phyloP scores from a whole-genome alignment of 2,113 vertebrate genomes.

The Etia nguti region DNA sequence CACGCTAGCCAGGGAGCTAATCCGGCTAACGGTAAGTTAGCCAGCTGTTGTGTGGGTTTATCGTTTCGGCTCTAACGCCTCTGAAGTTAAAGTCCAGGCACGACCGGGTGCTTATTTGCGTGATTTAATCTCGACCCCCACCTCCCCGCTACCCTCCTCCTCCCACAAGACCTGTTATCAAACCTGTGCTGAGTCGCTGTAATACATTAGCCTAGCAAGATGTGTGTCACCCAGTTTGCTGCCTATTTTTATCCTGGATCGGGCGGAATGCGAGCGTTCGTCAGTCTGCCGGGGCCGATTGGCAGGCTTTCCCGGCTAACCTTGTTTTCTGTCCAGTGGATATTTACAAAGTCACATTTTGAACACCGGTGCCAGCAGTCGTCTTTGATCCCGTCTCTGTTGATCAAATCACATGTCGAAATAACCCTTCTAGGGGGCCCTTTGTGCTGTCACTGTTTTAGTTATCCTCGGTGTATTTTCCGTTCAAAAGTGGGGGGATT shows the following conservation, averaged over 20 bases:
- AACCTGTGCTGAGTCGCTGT: conserved; percentile 36
- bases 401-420: not conserved
- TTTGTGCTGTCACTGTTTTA: not conserved
- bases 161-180: conserved; percentile 2
- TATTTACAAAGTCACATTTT: conserved; percentile 24
- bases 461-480: not conserved
- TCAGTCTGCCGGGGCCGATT: conserved; percentile 9
- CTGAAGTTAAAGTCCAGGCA: too few relatives aligned
- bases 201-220: conserved; percentile 54
- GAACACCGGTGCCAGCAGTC: not conserved
- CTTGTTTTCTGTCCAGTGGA: not conserved
- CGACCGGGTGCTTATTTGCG: not conserved
- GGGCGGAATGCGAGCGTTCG: conserved; percentile 51
- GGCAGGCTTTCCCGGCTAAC: not conserved
- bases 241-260: conserved; percentile 70
- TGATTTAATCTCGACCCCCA: not conserved
- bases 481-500: not conserved
- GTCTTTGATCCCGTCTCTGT: not conserved
- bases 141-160: not conserved
- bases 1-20: conserved; percentile 54
- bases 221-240: conserved; percentile 65
- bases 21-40: conserved; percentile 43
- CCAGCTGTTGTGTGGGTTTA: not conserved
- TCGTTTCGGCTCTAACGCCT: too few relatives aligned
- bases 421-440: not conserved